Base-by-base conservation (phyloP, 2,888 invertebrate genomes). In the Cephus rjabovi region DNA sequence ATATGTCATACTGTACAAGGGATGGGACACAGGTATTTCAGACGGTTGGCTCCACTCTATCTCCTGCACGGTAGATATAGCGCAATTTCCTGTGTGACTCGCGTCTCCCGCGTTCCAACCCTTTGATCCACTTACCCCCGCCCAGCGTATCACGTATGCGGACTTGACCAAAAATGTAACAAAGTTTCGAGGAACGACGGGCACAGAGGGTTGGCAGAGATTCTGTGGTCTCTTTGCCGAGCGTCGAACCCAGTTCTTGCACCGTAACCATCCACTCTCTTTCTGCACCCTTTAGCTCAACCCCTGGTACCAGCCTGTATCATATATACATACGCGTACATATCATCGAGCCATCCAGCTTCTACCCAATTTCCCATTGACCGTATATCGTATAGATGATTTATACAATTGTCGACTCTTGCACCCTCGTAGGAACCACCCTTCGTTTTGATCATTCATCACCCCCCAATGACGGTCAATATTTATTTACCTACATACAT, bases 141-240 rank as follows among this genome's bases (percentile, higher is more conserved):
- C 77, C 79, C 73, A 75, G 82, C 83, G 82, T 81, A 85, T 87
- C 85, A 83, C 84, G 81, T 83, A 84, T 79, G 81, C 79, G 84
- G 84, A 87, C 86, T 84, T 84, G 85, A 88, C 88, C 87, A 90
- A 91, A 91, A 91, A 90, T 90, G 87, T 89, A 89, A 89, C 90
- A 89, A 91, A 90, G 88, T 91, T 91, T 87, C 82, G 79, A 80
- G 80, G 82, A 87, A 87, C 83, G 84, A 85, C 84, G 83, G 79
- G 82, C 81, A 83, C 80, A 84, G 81, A 86, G 86, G 23, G 77
- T 75, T 82, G 82, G 83, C 82, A 83, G 87, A 89, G 89, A 90
- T 90, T 90, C 88, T 88, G 90, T 87, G 90, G 90, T 90, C 88
- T 85, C 88, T 89, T 91, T 90, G 90, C 85, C 82, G 81, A 78